Evolutionary conservation across 2,888 invertebrate genomes (phyloP).

Genomic region (Heliconius hortense): DNA sequence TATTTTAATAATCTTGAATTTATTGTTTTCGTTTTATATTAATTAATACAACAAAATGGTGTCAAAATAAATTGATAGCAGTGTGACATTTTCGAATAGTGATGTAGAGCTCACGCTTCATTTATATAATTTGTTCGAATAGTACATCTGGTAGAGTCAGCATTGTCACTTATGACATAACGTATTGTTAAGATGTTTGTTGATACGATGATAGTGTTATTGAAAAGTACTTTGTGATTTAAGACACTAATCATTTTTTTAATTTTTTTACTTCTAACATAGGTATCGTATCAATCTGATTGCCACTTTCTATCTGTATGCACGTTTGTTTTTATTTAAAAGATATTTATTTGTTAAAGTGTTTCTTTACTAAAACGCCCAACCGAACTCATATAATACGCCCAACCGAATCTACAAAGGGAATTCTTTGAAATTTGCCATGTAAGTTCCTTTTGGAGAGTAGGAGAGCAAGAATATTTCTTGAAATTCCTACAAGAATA

Average conservation of each 20-base stretch:
- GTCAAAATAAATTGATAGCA: not conserved
- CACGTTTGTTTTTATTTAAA: no score
- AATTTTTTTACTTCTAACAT: no score
- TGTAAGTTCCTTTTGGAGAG: no score
- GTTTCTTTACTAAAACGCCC: no score
- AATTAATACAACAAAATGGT: not conserved
- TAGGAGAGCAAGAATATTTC: no score
- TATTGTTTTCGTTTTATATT: not conserved
- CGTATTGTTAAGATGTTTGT: not conserved
- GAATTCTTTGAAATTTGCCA: no score
- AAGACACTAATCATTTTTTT: no score
- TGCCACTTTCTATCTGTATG: no score
- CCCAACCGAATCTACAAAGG: no score
- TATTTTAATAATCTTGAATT: not conserved
- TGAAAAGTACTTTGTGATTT: not conserved
- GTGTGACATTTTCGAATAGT: not conserved
- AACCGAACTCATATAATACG: no score
- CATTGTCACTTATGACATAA: not conserved
- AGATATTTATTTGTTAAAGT: no score
- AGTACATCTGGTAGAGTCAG: not conserved
- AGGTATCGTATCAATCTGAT: no score
- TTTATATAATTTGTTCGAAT: conserved; percentile 9
- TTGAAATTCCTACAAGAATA: not conserved
- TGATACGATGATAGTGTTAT: not conserved
- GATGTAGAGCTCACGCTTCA: conserved; percentile 6